phyloP scores from a whole-genome alignment of 2,113 vertebrate genomes.

The Erythrolamprus reginae region DNA sequence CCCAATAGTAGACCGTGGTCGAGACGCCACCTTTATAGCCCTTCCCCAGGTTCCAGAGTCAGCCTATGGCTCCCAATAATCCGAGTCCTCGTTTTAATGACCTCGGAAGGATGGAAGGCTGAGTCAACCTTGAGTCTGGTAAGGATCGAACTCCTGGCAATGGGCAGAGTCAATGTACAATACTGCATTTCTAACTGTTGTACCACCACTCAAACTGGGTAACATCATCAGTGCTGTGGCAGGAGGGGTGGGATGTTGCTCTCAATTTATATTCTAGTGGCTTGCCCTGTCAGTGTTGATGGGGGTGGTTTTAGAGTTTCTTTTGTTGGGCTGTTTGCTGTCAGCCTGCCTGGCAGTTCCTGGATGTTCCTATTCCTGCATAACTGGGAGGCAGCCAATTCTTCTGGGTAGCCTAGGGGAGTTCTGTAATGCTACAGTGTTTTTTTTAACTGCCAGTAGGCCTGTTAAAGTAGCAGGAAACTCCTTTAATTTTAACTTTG shows the following conservation, averaged over 20 bases:
- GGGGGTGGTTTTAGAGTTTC: not conserved
- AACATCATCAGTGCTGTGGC: not conserved
- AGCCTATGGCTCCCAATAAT: not conserved
- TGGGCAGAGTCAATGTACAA: not conserved
- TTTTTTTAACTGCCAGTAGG: not conserved
- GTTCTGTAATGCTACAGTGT: not conserved
- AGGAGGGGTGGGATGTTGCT: fast-evolving
- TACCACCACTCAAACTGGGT: not conserved
- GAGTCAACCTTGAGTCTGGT: no score
- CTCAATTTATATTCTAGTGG: not conserved
- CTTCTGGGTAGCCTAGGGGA: not conserved
- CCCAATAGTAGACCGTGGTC: not conserved
- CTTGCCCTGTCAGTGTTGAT: not conserved
- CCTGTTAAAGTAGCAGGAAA: not conserved
- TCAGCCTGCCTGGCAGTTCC: not conserved
- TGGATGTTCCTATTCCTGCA: not conserved
- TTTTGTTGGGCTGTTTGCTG: not conserved
- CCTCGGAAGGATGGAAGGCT: not conserved
- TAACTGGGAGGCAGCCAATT: not conserved
- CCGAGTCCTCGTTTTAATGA: not conserved
- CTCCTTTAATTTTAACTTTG: not conserved
- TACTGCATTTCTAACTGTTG: not conserved
- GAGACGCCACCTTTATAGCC: not conserved
- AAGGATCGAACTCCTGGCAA: no score
- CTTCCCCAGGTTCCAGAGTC: not conserved